Conservation (phyloP, 2,797 vertebrate species). For the Tarsius wallacei region DNA sequence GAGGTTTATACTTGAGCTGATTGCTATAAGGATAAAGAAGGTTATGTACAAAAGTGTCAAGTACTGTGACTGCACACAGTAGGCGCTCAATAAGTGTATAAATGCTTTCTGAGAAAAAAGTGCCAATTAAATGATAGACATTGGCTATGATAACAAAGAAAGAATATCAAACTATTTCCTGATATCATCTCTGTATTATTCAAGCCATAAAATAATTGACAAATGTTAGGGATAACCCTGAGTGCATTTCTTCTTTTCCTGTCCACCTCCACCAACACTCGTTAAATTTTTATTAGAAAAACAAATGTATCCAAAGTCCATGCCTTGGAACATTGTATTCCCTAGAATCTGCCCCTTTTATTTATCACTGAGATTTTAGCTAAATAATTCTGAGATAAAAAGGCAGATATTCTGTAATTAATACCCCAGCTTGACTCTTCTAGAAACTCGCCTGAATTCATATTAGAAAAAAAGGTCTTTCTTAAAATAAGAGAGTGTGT, state of each 20-base stretch:
- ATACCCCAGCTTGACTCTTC: background rate
- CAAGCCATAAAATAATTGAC: conserved; percentile 49
- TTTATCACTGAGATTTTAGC: conserved; percentile 27
- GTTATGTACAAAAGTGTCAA: background rate
- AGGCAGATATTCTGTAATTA: background rate
- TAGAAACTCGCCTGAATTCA: background rate
- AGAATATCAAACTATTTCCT: conserved; percentile 14
- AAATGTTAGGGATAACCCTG: background rate
- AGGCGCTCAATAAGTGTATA: background rate
- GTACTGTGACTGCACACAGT: background rate
- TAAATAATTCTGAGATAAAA: conserved; percentile 55
- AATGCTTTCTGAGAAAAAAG: background rate
- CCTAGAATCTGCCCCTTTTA: background rate
- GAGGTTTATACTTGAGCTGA: background rate
- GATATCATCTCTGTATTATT: background rate
- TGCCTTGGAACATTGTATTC: background rate
- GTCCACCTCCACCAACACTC: background rate
- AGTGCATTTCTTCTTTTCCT: background rate
- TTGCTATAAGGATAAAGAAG: background rate
- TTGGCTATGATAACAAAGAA: background rate
- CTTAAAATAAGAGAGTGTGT: conserved; percentile 23
- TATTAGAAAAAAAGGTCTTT: conserved; percentile 55
- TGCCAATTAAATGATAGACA: background rate
- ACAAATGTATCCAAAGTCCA: background rate
- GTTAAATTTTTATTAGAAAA: conserved; percentile 40